phyloP scores from a whole-genome alignment of 2,113 vertebrate species.

The Rhineura floridana region DNA sequence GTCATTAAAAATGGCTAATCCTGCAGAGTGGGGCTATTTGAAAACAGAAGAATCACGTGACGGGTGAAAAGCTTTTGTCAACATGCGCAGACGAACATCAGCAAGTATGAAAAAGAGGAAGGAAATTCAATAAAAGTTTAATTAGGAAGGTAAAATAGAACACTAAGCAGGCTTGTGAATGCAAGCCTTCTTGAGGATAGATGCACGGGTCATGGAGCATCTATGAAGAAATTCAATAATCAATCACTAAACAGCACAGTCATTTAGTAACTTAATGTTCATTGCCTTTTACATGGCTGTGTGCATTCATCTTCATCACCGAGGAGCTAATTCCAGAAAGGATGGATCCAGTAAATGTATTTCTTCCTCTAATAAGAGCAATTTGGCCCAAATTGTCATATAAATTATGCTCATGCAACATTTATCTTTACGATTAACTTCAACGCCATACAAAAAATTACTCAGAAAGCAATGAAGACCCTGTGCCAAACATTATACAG shows the following conservation, averaged over 20 bases:
- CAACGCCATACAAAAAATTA: slow-evolving; percentile 32
- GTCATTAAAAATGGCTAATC: slow-evolving; percentile 95
- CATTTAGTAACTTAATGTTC: slow-evolving; percentile 70
- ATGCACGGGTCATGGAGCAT: slow-evolving; percentile 35
- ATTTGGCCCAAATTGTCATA: slow-evolving; percentile 51
- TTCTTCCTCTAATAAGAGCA: slow-evolving; percentile 64
- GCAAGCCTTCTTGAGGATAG: slow-evolving; percentile 44
- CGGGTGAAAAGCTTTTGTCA: slow-evolving; percentile 87
- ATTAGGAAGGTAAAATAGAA: slow-evolving; percentile 79
- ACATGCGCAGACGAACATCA: slow-evolving; percentile 78
- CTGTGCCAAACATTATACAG: not conserved
- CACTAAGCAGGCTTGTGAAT: slow-evolving; percentile 59
- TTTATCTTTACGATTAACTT: slow-evolving; percentile 54
- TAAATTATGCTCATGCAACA: slow-evolving; percentile 59
- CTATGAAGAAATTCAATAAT: slow-evolving; percentile 51
- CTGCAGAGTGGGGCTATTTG: slow-evolving; percentile 88
- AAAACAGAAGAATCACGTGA: slow-evolving; percentile 88
- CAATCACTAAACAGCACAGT: slow-evolving; percentile 48
- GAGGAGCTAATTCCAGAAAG: slow-evolving; percentile 58
- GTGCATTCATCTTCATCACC: slow-evolving; percentile 68
- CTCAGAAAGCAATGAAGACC: slow-evolving; percentile 21
- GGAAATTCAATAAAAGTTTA: slow-evolving; percentile 88
- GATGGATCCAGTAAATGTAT: slow-evolving; percentile 56
- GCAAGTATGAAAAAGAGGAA: slow-evolving; percentile 79
- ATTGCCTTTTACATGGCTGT: slow-evolving; percentile 55